Conservation (phyloP, 2,113 vertebrate species). For the Heterochromis multidens region DNA sequence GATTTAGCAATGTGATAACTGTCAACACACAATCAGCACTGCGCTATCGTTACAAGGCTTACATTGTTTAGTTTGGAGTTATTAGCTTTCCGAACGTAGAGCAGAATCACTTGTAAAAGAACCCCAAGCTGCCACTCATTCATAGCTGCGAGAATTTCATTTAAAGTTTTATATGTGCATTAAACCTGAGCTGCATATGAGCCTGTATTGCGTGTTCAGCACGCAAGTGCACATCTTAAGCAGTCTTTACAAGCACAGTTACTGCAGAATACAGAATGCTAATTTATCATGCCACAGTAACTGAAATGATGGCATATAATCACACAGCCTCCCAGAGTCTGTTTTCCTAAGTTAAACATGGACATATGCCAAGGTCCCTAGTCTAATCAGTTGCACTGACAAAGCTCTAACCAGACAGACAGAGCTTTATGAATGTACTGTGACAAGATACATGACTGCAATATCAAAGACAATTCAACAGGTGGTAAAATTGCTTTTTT, state of each 20-base stretch:
- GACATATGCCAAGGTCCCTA: constrained; percentile 24
- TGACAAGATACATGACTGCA: constrained; percentile 25
- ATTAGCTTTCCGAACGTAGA: constrained; percentile 58
- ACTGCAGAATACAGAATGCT: not conserved
- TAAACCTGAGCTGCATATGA: not conserved
- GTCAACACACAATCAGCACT: constrained; percentile 56
- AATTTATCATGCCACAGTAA: constrained; percentile 10
- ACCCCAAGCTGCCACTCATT: constrained; percentile 50
- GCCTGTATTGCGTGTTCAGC: not conserved
- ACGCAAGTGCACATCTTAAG: not conserved
- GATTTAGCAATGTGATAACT: constrained; percentile 52
- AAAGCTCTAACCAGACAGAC: constrained; percentile 24
- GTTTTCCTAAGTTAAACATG: constrained; percentile 28
- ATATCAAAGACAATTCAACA: constrained; percentile 17
- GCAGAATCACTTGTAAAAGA: constrained; percentile 48
- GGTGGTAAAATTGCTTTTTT: not conserved
- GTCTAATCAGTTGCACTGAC: constrained; percentile 50
- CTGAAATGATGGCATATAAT: constrained; percentile 26
- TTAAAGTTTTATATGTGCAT: not conserved
- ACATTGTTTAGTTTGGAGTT: constrained; percentile 55
- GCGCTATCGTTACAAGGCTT: constrained; percentile 39
- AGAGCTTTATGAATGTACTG: not conserved
- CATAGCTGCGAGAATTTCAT: constrained; percentile 1
- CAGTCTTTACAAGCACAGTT: constrained; percentile 1
- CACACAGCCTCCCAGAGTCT: not conserved